Percentiles rank a stretch among this genome's conserved stretches.
Evolutionary conservation across 2,797 vertebrate species (phyloP).

Genomic region (Eidolon dupreanum): DNA sequence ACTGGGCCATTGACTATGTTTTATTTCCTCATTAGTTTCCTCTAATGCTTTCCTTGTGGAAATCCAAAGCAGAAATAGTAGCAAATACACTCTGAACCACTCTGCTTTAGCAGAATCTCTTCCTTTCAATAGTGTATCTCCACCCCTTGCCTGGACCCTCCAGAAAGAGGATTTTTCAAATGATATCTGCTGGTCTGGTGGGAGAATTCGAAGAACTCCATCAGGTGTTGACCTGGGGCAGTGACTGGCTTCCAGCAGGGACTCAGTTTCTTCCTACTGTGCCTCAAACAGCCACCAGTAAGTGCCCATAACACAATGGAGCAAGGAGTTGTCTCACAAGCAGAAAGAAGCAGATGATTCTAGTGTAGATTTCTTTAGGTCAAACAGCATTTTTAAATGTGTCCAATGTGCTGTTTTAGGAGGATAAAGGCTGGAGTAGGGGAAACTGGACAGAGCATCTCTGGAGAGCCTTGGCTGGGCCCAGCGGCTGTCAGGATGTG

Average conservation of each 20-base stretch:
- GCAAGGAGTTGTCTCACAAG: too few relatives aligned
- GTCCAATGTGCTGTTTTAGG: background rate
- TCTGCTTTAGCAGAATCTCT: constrained; percentile 37
- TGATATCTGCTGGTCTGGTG: too few relatives aligned
- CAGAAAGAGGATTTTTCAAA: constrained; percentile 9
- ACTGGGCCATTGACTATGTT: background rate
- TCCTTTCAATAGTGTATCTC: background rate
- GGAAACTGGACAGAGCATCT: constrained; percentile 65
- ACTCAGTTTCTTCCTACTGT: too few relatives aligned
- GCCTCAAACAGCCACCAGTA: too few relatives aligned
- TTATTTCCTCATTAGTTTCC: constrained; percentile 39
- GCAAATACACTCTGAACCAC: background rate
- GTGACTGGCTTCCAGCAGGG: too few relatives aligned
- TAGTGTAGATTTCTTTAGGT: too few relatives aligned
- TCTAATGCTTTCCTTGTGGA: constrained; percentile 10
- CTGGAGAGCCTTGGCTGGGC: constrained; percentile 51
- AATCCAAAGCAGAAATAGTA: constrained; percentile 33
- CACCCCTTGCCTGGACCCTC: background rate
- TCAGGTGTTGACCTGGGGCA: too few relatives aligned
- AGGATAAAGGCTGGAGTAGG: background rate
- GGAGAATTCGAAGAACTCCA: too few relatives aligned
- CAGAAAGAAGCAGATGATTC: too few relatives aligned
- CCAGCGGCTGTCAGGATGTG: constrained; percentile 60
- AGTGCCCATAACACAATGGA: too few relatives aligned
- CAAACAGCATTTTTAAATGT: constrained; percentile 11